These are phyloP conservation scores for Thalassophryne amazonica DNA, from an alignment of 2,797 vertebrate species.

Conservation along the genomic window DNA sequence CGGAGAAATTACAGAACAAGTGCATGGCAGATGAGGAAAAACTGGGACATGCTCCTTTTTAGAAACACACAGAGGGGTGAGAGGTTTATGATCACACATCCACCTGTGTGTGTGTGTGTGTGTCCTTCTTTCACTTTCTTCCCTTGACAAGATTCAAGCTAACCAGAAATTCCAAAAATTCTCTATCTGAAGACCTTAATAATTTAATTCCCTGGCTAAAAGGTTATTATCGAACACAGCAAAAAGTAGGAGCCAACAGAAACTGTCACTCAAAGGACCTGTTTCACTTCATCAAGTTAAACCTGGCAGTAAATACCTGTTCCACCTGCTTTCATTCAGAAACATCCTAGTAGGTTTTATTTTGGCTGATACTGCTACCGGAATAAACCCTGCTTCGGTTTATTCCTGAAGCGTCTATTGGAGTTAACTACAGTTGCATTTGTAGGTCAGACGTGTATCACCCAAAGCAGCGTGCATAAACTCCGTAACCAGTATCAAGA, in stretches of 20 bases:
- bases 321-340: background rate
- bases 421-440: no score
- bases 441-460: background rate
- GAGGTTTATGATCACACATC: slow-evolving; percentile 29
- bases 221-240: background rate
- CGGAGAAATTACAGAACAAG: slow-evolving; percentile 57
- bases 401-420: background rate
- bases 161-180: slow-evolving; percentile 20
- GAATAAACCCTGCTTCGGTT: background rate
- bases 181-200: slow-evolving; percentile 23
- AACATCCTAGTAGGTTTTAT: background rate
- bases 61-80: slow-evolving; percentile 44
- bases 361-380: background rate
- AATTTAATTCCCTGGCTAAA: slow-evolving; percentile 8
- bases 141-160: slow-evolving; percentile 10
- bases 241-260: background rate
- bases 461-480: background rate
- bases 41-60: slow-evolving; percentile 69
- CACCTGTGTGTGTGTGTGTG: slow-evolving; percentile 1
- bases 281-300: background rate
- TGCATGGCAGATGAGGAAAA: slow-evolving; percentile 43
- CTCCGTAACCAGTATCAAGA: background rate
- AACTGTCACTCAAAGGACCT: background rate
- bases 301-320: background rate
- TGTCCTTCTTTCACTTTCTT: slow-evolving; percentile 9